phyloP scores from a whole-genome alignment of 2,888 invertebrate genomes.

The Mayetiola destructor region DNA sequence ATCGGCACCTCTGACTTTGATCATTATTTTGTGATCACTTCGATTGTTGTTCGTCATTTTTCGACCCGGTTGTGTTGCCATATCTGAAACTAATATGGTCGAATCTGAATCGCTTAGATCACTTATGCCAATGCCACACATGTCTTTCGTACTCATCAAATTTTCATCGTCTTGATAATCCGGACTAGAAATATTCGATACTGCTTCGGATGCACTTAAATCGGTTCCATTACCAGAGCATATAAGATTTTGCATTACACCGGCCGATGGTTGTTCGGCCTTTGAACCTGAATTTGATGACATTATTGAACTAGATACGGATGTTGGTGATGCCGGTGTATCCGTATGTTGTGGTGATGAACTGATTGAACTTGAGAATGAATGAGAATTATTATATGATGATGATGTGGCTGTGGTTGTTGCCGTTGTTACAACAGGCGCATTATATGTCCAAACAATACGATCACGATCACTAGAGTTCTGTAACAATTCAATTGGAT shows the following conservation, averaged over 20 bases:
- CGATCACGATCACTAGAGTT: conserved; percentile 38
- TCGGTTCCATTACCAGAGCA: conserved; percentile 43
- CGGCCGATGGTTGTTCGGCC: conserved; percentile 32
- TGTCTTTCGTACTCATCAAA: conserved; percentile 61
- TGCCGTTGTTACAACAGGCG: conserved; percentile 50
- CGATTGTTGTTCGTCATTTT: conserved; percentile 34
- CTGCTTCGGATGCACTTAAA: conserved; percentile 70
- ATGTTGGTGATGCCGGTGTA: conserved; percentile 68
- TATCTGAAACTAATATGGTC: conserved; percentile 71
- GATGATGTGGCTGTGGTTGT: conserved; percentile 36
- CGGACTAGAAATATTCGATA: conserved; percentile 79
- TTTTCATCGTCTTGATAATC: conserved; percentile 80
- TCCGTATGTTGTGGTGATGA: conserved; percentile 43
- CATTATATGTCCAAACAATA: conserved; percentile 86
- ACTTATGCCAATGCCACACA: conserved; percentile 69
- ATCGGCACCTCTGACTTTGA: conserved; percentile 47
- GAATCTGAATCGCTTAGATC: conserved; percentile 83
- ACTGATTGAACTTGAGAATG: conserved; percentile 37
- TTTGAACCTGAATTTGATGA: conserved; percentile 59
- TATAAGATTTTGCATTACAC: conserved; percentile 25
- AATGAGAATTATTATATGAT: conserved; percentile 38
- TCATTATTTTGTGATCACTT: conserved; percentile 68
- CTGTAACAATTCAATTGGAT: conserved; percentile 21
- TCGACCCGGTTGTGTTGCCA: conserved; percentile 42
- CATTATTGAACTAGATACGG: conserved; percentile 77